Conservation (phyloP, 2,888 invertebrate genomes). For the Diloba caeruleocephala region DNA sequence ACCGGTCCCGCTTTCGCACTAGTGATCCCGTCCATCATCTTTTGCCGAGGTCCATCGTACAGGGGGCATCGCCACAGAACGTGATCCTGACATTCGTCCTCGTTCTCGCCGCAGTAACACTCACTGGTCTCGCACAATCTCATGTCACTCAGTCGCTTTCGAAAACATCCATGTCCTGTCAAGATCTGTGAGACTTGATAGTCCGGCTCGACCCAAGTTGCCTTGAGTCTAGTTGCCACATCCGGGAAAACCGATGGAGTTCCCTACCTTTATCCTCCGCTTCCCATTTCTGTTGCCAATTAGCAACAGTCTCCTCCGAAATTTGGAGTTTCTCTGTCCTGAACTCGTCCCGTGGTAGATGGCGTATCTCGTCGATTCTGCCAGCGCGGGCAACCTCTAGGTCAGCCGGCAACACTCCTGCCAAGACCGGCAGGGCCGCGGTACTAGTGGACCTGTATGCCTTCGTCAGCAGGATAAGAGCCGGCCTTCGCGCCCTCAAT, state of each 20-base stretch:
- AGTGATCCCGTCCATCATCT: too few species aligned
- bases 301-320: neutral
- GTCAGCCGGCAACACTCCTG: conserved; percentile 33
- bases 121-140: conserved; percentile 14
- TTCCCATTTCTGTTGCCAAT: conserved; percentile 45
- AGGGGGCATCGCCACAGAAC: conserved; percentile 13
- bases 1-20: too few species aligned
- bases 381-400: conserved; percentile 30
- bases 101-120: conserved; percentile 23
- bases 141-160: conserved; percentile 36
- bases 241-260: too few species aligned
- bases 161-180: conserved; percentile 50
- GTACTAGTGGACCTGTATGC: too few species aligned
- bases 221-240: too few species aligned
- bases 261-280: too few species aligned
- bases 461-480: too few species aligned
- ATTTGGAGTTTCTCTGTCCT: neutral
- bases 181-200: too few species aligned
- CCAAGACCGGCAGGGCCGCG: conserved; percentile 26
- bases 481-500: neutral
- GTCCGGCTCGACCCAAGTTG: too few species aligned
- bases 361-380: too few species aligned
- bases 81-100: conserved; percentile 11
- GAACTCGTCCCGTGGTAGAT: neutral
- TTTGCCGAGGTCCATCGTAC: too few species aligned